Base-by-base conservation (phyloP, 1,140 invertebrate genomes). In the Heliconius eleuchia region DNA sequence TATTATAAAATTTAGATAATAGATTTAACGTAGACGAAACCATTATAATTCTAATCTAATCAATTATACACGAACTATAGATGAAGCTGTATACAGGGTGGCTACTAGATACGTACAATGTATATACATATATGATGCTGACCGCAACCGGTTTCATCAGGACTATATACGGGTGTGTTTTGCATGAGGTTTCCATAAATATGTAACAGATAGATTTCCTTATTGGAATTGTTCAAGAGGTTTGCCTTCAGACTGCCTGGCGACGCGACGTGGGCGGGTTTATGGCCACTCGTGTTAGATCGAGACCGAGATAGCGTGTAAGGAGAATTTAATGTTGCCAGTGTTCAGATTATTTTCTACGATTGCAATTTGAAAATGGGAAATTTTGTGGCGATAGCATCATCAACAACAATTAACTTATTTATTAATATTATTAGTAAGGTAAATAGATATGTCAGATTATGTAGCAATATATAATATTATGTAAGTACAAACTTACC, bases 191-290 rank as follows among this genome's bases (percentile, higher is more conserved):
- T 84, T 74, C 80, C 81, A 84, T 88, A 86, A 82, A 85, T 83
- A 83, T 84, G 75, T 74, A 83, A 75, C 75, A 78, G 80, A 73
- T 74, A 82, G 66, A 82, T 85, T 83, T 85, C 84, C 84, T 85
- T 80, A 83, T 85, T 79, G 73, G 76, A 77, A 76, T 74, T 57
- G 73, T 76, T 34, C 39, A 71, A 89, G 85, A 85, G 77, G 91
- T 89, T 92, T 78, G 83, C 89, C 89, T 91, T 89, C 87, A 92
- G 91, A 91, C 89, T 71, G 86, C 83, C 72, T 87, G 91, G 91
- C 91, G 91, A 76, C 88, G 78, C 60, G 66, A 77, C 84, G 84
- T 85, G 84, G 84, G 82, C 73, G 79, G 77, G 78, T 80, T 80
- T 77, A 78, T 77, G 74, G 75, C 74, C 73, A 39, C 23, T 76